Conservation (phyloP, 2,113 vertebrate species). For the Peromyscus leucopus region DNA sequence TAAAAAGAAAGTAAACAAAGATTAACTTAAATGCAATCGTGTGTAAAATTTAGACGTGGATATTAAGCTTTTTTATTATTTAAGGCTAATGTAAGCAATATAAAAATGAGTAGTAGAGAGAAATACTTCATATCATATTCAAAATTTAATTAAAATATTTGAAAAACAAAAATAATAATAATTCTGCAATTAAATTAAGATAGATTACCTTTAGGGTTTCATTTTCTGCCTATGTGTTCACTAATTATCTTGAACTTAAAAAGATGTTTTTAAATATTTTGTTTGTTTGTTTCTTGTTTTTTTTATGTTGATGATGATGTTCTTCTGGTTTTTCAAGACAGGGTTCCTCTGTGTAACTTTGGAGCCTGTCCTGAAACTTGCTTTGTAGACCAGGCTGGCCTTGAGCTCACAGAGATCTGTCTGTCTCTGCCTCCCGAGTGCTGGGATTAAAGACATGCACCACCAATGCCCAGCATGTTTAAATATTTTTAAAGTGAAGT, state of each 20-base stretch:
- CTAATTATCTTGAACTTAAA: not conserved
- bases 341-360: too few species aligned
- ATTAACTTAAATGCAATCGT: slow-evolving; percentile 65
- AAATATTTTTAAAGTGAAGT: slow-evolving; percentile 23
- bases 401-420: too few species aligned
- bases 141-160: slow-evolving; percentile 15
- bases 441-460: too few species aligned
- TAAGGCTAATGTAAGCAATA: slow-evolving; percentile 24
- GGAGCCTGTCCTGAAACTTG: too few species aligned
- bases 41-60: slow-evolving; percentile 51
- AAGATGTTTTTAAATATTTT: too few species aligned
- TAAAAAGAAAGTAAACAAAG: slow-evolving; percentile 60
- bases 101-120: not conserved
- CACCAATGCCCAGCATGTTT: too few species aligned
- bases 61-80: slow-evolving; percentile 49
- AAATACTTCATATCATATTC: slow-evolving; percentile 34
- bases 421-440: too few species aligned
- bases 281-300: too few species aligned
- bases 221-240: not conserved
- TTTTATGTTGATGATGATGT: too few species aligned
- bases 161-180: slow-evolving; percentile 24
- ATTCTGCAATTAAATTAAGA: slow-evolving; percentile 10
- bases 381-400: too few species aligned
- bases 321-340: too few species aligned
- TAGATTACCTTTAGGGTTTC: not conserved